Evolutionary conservation across 2,797 vertebrate genomes (phyloP).

Genomic region (Vireo griseus): DNA sequence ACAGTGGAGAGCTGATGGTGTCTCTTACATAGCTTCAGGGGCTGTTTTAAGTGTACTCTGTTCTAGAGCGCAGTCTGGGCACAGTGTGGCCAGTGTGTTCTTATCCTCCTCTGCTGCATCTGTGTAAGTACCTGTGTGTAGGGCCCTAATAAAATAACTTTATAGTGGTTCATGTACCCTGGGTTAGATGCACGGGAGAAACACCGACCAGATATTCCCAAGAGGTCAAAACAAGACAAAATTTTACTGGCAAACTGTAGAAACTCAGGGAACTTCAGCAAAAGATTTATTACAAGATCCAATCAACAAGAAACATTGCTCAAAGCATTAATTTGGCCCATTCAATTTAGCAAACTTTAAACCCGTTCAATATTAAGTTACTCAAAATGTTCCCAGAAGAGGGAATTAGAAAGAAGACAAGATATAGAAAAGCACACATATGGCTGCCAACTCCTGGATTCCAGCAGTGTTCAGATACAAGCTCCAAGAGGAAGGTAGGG

Average conservation of each 20-base stretch:
- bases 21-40: background rate
- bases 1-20: background rate
- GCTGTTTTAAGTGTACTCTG: background rate
- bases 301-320: background rate
- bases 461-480: background rate
- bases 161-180: background rate
- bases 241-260: background rate
- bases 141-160: background rate
- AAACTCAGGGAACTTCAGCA: background rate
- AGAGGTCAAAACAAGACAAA: background rate
- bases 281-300: background rate
- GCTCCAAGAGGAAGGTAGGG: background rate
- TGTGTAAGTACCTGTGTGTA: background rate
- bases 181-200: background rate
- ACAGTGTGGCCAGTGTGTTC: background rate
- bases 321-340: background rate
- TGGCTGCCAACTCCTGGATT: background rate
- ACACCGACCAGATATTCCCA: accelerated
- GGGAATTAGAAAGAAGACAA: background rate
- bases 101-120: background rate
- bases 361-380: background rate
- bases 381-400: background rate
- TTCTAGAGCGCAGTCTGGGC: background rate
- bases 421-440: background rate
- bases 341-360: background rate